Percentiles rank a stretch among this genome's conserved stretches.
Evolutionary conservation across 2,797 vertebrate species (phyloP).

Genomic region (Parauchenoglanis ngamensis): DNA sequence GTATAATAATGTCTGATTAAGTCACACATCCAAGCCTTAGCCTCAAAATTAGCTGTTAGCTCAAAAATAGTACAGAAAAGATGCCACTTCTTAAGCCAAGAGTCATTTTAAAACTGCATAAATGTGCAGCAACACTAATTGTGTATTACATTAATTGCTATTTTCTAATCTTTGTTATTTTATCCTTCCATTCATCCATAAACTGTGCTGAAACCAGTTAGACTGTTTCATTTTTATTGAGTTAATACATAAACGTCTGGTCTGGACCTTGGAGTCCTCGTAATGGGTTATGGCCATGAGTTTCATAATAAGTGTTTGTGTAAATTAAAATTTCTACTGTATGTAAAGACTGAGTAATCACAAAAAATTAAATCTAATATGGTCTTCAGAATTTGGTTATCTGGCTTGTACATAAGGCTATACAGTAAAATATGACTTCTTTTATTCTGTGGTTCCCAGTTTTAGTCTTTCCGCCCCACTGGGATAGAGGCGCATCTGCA

Average conservation of each 20-base stretch:
- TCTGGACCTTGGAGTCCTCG: no score
- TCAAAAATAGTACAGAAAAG: not conserved
- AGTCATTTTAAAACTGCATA: not conserved
- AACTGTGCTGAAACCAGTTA: not conserved
- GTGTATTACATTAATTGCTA: not conserved
- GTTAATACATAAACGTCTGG: not conserved
- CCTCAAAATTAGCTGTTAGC: not conserved
- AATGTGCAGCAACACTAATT: not conserved
- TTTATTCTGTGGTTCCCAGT: constrained; percentile 34
- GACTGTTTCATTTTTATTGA: not conserved
- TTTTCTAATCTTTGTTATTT: not conserved
- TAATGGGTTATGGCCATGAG: not conserved
- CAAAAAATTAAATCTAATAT: not conserved
- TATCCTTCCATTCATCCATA: not conserved
- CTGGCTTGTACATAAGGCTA: not conserved
- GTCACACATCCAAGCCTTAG: not conserved
- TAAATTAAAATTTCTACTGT: not conserved
- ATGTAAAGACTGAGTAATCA: not conserved
- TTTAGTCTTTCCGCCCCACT: constrained; percentile 26
- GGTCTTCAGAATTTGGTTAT: not conserved
- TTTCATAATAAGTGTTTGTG: not conserved
- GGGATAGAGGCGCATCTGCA: constrained; percentile 52
- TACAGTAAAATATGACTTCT: constrained; percentile 27
- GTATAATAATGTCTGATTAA: not conserved
- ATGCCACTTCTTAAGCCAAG: not conserved